A percentile compares a stretch with the other conserved stretches of the same genome.
Evolutionary conservation across 2,888 invertebrate species (phyloP).

Genomic region (Phyllotreta cruciferae): DNA sequence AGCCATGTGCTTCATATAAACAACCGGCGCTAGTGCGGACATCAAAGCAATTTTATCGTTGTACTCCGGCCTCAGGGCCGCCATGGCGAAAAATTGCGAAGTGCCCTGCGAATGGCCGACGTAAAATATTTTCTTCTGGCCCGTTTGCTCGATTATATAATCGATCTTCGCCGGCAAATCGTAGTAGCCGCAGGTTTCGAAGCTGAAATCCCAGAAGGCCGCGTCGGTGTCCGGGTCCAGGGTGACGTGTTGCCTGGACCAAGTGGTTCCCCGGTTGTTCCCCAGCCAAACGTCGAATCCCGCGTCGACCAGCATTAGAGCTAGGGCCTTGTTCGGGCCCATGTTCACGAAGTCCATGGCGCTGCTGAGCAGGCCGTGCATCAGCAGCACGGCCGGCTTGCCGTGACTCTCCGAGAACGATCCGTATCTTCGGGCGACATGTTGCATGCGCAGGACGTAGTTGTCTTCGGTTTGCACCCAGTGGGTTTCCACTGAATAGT

Average conservation of each 20-base stretch:
- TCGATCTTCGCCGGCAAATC: constrained; percentile 85
- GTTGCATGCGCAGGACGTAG: constrained; percentile 77
- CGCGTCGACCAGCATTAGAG: constrained; percentile 66
- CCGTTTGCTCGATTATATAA: constrained; percentile 66
- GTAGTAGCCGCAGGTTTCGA: constrained; percentile 79
- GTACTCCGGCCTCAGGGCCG: constrained; percentile 68
- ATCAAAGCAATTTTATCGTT: constrained; percentile 65
- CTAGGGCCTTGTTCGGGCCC: constrained; percentile 70
- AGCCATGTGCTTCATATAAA: constrained; percentile 26
- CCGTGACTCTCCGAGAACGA: constrained; percentile 40
- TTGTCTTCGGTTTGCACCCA: constrained; percentile 74
- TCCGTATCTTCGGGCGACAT: constrained; percentile 61
- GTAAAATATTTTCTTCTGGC: constrained; percentile 67
- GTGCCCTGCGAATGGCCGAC: constrained; percentile 83
- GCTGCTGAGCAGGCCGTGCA: constrained; percentile 77
- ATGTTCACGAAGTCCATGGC: constrained; percentile 78
- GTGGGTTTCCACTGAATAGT: constrained; percentile 72
- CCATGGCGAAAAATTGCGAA: constrained; percentile 71
- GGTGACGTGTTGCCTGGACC: constrained; percentile 66
- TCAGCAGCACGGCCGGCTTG: constrained; percentile 67
- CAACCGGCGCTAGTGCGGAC: constrained; percentile 33
- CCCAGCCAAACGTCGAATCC: constrained; percentile 84
- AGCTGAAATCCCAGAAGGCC: constrained; percentile 73
- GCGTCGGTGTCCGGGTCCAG: constrained; percentile 58
- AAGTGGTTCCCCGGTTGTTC: constrained; percentile 78